A percentile compares a stretch with the other conserved stretches of the same genome.
phyloP scores from a whole-genome alignment of 53 echinoderm and acorn worm genomes.

The Crossaster papposus region DNA sequence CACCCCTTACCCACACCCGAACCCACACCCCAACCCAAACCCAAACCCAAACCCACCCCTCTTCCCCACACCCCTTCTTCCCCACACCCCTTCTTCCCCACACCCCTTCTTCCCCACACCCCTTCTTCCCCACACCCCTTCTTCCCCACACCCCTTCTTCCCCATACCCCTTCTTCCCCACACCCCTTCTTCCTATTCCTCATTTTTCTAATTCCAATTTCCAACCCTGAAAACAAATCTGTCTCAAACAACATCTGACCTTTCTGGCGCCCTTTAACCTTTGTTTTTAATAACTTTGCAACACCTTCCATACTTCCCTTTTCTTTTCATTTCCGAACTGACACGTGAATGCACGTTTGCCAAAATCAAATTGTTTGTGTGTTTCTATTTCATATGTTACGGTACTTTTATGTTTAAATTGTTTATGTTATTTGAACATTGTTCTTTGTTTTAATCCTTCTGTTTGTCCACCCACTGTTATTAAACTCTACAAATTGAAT shows the following conservation, averaged over 20 bases:
- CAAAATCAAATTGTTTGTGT: background rate
- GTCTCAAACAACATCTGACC: background rate
- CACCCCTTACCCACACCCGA: too few species aligned
- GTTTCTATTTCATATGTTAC: background rate
- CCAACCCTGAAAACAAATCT: background rate
- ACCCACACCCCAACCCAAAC: too few species aligned
- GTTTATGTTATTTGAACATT: background rate
- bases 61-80: too few species aligned
- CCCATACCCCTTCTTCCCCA: too few species aligned
- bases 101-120: too few species aligned
- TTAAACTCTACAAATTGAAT: background rate
- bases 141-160: too few species aligned
- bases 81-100: too few species aligned
- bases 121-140: too few species aligned
- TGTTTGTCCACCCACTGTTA: background rate
- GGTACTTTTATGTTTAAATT: slow-evolving; percentile 16
- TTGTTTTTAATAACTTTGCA: background rate
- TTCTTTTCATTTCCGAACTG: background rate
- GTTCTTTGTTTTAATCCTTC: too few species aligned
- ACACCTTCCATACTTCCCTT: background rate
- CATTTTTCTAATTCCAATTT: background rate
- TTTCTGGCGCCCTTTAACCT: background rate
- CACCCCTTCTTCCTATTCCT: background rate
- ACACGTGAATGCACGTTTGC: too few species aligned
- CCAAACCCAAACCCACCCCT: too few species aligned